Conservation (phyloP, 2,888 invertebrate genomes). For the Drosophila mercatorum region DNA sequence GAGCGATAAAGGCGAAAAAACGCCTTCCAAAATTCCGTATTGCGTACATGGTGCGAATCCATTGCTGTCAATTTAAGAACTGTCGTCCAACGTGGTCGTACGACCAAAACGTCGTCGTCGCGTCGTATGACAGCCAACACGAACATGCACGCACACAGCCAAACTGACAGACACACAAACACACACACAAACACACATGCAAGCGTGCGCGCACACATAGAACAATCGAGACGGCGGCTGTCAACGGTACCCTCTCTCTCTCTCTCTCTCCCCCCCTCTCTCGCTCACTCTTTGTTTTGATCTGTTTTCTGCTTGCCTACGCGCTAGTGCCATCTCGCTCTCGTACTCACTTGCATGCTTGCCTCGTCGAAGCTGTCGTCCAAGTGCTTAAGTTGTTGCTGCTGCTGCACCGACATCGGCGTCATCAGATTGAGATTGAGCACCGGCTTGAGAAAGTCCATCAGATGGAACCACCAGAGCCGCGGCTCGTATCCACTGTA, state of each 20-base stretch:
- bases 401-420: constrained; percentile 3
- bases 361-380: constrained; percentile 59
- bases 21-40: constrained; percentile 47
- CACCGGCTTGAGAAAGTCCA: constrained; percentile 65
- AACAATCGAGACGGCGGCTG: background rate
- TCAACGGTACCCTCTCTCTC: background rate
- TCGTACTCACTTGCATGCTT: constrained; percentile 55
- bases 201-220: background rate
- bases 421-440: constrained; percentile 39
- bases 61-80: constrained; percentile 27
- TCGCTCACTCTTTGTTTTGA: background rate
- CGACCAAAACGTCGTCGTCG: constrained; percentile 12
- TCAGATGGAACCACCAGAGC: constrained; percentile 63
- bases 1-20: constrained; percentile 62
- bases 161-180: background rate
- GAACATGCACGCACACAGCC: background rate
- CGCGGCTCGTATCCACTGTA: constrained; percentile 53
- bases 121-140: constrained; percentile 20
- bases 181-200: background rate
- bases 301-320: background rate
- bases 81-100: constrained; percentile 56
- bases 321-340: constrained; percentile 1
- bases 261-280: background rate
- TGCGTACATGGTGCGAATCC: constrained; percentile 50
- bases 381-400: constrained; percentile 22